Conservation (phyloP, 2,888 invertebrate species). For the Cordilura impudica region DNA sequence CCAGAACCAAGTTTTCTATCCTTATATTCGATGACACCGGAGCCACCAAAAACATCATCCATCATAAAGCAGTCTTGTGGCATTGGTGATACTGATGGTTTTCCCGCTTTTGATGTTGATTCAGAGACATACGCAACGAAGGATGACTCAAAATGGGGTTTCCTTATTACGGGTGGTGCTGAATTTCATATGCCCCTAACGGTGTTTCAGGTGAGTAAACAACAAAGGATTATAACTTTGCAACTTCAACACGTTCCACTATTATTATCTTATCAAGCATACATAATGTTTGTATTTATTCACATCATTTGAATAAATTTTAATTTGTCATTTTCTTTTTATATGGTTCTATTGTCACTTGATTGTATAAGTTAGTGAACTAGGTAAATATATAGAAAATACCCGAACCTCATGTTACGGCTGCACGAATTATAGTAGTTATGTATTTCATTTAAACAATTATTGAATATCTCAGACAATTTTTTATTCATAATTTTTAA, state of each 20-base stretch:
- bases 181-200: conserved; percentile 78
- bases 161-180: conserved; percentile 78
- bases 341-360: neutral
- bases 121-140: conserved; percentile 74
- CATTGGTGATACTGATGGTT: conserved; percentile 77
- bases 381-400: no score
- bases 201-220: conserved; percentile 76
- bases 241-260: neutral
- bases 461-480: no score
- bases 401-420: no score
- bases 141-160: conserved; percentile 77
- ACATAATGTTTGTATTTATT: neutral
- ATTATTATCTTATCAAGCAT: neutral
- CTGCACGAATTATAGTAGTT: no score
- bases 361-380: no score
- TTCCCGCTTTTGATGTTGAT: conserved; percentile 76
- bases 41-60: conserved; percentile 73
- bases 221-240: neutral
- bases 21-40: conserved; percentile 69
- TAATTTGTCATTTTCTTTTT: neutral
- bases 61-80: conserved; percentile 75
- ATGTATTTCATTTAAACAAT: no score
- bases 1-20: conserved; percentile 71
- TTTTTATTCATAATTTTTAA: no score
- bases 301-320: neutral